phyloP scores from a whole-genome alignment of 92 coral and sea anemone species.

The Umimayanthus kanabou region DNA sequence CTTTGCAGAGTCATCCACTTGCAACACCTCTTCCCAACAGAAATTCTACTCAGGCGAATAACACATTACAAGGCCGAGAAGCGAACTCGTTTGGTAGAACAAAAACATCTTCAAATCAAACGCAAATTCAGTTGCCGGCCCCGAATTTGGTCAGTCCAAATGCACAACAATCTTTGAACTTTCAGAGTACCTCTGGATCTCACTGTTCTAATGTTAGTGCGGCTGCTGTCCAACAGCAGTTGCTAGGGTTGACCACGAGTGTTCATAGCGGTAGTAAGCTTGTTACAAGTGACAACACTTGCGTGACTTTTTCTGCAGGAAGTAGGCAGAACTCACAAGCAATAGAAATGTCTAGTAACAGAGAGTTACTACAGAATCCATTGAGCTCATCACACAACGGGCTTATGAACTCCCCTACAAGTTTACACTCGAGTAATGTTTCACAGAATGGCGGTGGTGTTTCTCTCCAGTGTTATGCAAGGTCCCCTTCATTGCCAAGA shows the following conservation, averaged over 20 bases:
- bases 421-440: neutral
- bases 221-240: neutral
- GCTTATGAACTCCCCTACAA: neutral
- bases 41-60: neutral
- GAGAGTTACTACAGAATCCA: neutral
- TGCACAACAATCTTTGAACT: neutral
- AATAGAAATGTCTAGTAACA: neutral
- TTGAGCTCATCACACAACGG: neutral
- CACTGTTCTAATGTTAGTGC: neutral
- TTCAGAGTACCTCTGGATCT: neutral
- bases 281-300: slow-evolving; percentile 6
- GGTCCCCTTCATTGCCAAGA: slow-evolving; percentile 32
- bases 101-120: neutral
- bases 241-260: neutral
- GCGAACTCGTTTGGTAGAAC: neutral
- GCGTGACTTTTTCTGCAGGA: slow-evolving; percentile 33
- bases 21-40: neutral
- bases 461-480: neutral
- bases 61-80: neutral
- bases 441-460: neutral
- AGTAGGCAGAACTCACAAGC: slow-evolving; percentile 3
- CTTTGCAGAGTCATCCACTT: neutral
- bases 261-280: neutral
- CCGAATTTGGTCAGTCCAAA: neutral
- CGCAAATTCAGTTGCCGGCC: neutral